Evolutionary conservation across 2,113 vertebrate species (phyloP), one percentile per base, ranked within the genome.

Genomic region (Clarias macrocephalus): DNA sequence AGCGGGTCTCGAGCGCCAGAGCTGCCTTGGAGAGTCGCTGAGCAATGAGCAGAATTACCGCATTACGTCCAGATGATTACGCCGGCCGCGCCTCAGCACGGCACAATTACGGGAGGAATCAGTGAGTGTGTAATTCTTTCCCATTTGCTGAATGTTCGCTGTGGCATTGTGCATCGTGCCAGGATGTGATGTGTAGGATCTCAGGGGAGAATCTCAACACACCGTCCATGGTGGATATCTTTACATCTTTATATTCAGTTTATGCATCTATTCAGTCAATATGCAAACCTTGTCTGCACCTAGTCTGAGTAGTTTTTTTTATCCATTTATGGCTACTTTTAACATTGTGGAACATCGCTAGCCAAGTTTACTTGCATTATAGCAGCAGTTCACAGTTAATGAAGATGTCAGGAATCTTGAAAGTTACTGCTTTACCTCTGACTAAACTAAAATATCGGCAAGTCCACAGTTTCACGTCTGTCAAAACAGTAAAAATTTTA

Each of bases 41-140:
- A 94, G 93, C 94, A 93, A 94, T 95, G 92, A 93, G 92, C 92
- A 89, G 92, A 90, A 91, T 94, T 94, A 92, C 92, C 85, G 87
- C 87, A 94, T 95, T 95, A 95, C 94, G 89, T 92, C 94, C 94
- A 93, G 93, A 92, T 92, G 93, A 95, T 95, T 95, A 95, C 91
- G 90, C 93, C 92, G 91, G 91, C 93, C 93, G 94, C 93, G 92
- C 92, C 94, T 91, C 92, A 87, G 90, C 90, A 91, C 94, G 92
- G 89, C 91, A 89, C 91, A 92, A 93, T 94, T 93, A 92, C 83
- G 93, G 92, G 94, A 93, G 93, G 93, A 94, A 92, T 93, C 94
- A 94, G 91, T 90, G 91, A 94, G 92, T 95, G 94, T 95, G 94
- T 95, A 95, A 95, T 94, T 94, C 94, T 94, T 93, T 94, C 93